Evolutionary conservation across 2,888 invertebrate species (phyloP).

Genomic region (Trichogramma evanescens): DNA sequence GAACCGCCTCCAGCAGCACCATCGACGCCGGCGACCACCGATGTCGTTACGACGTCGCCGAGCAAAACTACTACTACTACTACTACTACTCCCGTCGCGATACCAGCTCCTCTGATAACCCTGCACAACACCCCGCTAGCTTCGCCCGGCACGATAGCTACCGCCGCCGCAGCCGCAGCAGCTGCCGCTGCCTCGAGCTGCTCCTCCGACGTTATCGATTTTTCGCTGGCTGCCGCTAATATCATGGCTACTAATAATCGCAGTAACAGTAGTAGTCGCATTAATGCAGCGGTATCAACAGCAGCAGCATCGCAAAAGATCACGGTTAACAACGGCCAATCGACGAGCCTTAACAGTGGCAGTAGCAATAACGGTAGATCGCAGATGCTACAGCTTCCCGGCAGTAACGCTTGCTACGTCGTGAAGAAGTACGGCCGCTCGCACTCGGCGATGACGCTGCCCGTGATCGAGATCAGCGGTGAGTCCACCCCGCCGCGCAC

Average conservation of each 20-base stretch:
- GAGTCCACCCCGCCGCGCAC: constrained; percentile 24
- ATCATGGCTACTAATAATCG: background rate
- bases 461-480: constrained; percentile 35
- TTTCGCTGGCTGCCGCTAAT: background rate
- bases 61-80: background rate
- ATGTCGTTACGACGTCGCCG: background rate
- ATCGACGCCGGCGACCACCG: background rate
- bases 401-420: constrained; percentile 3
- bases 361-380: background rate
- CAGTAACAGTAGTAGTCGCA: background rate
- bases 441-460: constrained; percentile 36
- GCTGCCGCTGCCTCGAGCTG: constrained; percentile 11
- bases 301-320: background rate
- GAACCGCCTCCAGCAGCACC: constrained; percentile 30
- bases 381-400: background rate
- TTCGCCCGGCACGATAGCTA: constrained; percentile 26
- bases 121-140: constrained; percentile 32
- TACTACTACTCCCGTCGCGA: too few species aligned
- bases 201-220: constrained; percentile 8
- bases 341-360: too few species aligned
- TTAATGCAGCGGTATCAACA: background rate
- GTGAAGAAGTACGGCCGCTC: constrained; percentile 38
- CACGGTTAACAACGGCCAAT: too few species aligned
- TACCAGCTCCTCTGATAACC: constrained; percentile 28
- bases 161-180: constrained; percentile 14